Percentiles rank a stretch among this genome's conserved stretches.
Conservation (phyloP, 2,797 vertebrate genomes). For the Australoheros facetus region DNA sequence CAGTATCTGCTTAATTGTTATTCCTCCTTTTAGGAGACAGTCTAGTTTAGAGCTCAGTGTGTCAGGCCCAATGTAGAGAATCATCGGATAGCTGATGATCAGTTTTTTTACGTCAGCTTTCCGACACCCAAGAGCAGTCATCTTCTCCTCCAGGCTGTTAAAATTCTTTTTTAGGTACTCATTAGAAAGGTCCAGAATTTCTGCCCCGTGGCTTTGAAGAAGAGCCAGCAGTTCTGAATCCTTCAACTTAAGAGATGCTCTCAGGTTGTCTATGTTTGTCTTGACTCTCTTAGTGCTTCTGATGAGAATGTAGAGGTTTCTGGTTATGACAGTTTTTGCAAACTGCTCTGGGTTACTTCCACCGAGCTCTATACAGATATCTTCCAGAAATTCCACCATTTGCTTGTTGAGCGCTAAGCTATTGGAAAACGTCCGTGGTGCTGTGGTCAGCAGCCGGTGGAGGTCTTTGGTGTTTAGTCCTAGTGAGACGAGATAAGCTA, state of each 20-base stretch:
- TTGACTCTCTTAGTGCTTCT: slow-evolving; percentile 82
- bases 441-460: slow-evolving; percentile 78
- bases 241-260: slow-evolving; percentile 67
- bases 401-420: slow-evolving; percentile 81
- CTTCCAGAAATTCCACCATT: slow-evolving; percentile 79
- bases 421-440: slow-evolving; percentile 85
- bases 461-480: slow-evolving; percentile 77
- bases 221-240: slow-evolving; percentile 73
- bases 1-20: slow-evolving; percentile 75
- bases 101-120: slow-evolving; percentile 68
- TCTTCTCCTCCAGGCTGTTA: slow-evolving; percentile 67
- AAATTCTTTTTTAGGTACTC: slow-evolving; percentile 79
- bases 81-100: slow-evolving; percentile 65
- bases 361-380: slow-evolving; percentile 69
- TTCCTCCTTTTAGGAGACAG: slow-evolving; percentile 75
- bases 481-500: slow-evolving; percentile 78
- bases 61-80: slow-evolving; percentile 74
- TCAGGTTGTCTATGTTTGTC: slow-evolving; percentile 77
- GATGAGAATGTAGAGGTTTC: slow-evolving; percentile 84
- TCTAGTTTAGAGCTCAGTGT: slow-evolving; percentile 82
- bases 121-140: slow-evolving; percentile 68
- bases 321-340: slow-evolving; percentile 76
- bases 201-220: slow-evolving; percentile 72
- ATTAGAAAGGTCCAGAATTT: slow-evolving; percentile 81
- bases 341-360: slow-evolving; percentile 75